Conservation (phyloP, 2,888 invertebrate species). For the Nasonovia ribisnigri region DNA sequence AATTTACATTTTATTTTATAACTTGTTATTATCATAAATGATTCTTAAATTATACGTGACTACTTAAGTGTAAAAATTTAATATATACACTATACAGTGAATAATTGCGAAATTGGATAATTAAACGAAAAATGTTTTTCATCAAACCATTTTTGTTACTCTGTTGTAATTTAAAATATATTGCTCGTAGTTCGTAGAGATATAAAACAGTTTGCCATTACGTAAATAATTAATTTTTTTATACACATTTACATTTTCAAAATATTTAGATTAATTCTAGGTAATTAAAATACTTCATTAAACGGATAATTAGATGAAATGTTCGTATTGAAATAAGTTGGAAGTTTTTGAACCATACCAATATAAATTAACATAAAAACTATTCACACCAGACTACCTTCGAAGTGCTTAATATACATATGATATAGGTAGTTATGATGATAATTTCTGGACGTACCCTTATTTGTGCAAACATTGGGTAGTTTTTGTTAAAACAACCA, state of each 20-base stretch:
- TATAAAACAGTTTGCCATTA: not conserved
- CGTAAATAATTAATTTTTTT: not conserved
- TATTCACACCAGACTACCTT: not conserved
- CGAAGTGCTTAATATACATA: not conserved
- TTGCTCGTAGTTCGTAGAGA: not conserved
- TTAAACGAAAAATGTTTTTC: not conserved
- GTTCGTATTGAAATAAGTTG: not conserved
- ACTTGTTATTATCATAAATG: not conserved
- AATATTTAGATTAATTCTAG: not conserved
- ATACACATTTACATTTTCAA: not conserved
- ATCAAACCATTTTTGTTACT: not conserved
- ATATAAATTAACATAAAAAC: not conserved
- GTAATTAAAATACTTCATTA: not conserved
- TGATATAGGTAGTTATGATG: not conserved
- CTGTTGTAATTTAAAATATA: not conserved
- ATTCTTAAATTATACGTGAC: not conserved
- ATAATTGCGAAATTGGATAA: not conserved
- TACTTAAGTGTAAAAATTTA: not conserved
- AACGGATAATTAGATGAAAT: not conserved
- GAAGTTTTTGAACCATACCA: not conserved
- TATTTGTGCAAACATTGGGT: not conserved
- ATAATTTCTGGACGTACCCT: not conserved
- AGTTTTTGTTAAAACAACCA: not conserved
- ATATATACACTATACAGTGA: not conserved
- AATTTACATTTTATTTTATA: not conserved